These are phyloP conservation scores for Cephus nigrinus DNA, from an alignment of 2,888 invertebrate genomes.

Conservation along the genomic window DNA sequence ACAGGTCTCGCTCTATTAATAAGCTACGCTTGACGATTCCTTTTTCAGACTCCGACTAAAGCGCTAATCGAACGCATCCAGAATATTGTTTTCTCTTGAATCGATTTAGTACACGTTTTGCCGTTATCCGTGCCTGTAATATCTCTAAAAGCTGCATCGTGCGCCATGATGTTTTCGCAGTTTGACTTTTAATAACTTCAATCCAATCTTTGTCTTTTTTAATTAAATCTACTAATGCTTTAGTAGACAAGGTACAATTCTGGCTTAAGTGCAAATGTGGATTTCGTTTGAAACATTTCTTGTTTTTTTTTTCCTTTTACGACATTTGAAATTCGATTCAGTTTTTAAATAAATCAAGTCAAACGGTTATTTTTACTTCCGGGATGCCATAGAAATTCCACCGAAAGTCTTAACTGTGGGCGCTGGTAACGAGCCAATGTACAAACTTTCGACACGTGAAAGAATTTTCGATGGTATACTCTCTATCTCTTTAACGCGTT, in stretches of 20 bases:
- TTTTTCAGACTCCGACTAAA: not conserved
- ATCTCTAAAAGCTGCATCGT: not conserved
- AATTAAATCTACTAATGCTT: not conserved
- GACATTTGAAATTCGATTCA: not conserved
- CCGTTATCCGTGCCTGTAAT: not conserved
- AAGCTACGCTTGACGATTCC: constrained; percentile 9
- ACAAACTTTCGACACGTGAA: constrained; percentile 17
- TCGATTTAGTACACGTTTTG: not conserved
- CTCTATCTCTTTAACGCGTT: not conserved
- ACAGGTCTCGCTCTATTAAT: constrained; percentile 22
- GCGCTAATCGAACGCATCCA: not conserved
- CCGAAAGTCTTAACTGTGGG: constrained; percentile 1
- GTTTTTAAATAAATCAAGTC: constrained; percentile 7
- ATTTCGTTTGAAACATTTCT: not conserved
- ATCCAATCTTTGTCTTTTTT: not conserved
- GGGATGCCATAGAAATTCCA: constrained; percentile 20
- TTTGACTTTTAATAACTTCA: not conserved
- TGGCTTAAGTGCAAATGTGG: not conserved
- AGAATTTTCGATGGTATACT: constrained; percentile 9
- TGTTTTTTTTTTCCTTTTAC: not conserved
- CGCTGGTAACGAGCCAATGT: constrained; percentile 28
- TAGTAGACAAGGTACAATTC: not conserved
- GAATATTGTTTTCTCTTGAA: not conserved
- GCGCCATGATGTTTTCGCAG: not conserved
- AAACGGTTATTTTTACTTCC: constrained; percentile 31